Evolutionary conservation across 2,888 invertebrate species (phyloP).

Genomic region (Anorthoa munda): DNA sequence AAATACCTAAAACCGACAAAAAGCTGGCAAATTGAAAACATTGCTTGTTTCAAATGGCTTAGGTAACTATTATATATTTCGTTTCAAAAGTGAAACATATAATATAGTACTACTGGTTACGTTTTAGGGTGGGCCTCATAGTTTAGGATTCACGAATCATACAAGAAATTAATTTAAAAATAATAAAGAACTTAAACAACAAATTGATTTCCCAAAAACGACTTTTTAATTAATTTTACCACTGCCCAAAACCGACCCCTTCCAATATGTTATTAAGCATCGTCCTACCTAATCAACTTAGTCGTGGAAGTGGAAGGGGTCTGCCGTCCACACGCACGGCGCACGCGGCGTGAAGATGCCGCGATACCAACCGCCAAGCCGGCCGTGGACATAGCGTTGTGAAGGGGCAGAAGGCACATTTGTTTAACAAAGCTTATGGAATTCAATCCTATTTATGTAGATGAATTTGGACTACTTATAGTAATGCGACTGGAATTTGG

Average conservation of each 20-base stretch:
- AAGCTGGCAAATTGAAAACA: background rate
- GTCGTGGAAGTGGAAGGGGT: slow-evolving; percentile 70
- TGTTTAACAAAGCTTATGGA: too few species aligned
- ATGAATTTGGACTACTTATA: too few species aligned
- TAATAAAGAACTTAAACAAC: background rate
- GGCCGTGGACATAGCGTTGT: background rate
- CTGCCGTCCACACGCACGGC: slow-evolving; percentile 74
- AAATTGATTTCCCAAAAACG: slow-evolving; percentile 29
- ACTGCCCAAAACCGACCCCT: slow-evolving; percentile 50
- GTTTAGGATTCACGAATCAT: background rate
- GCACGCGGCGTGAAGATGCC: slow-evolving; percentile 84
- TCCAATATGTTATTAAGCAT: slow-evolving; percentile 70
- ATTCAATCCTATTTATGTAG: too few species aligned
- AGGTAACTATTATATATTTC: background rate
- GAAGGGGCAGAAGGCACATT: slow-evolving; percentile 21
- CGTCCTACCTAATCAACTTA: slow-evolving; percentile 72
- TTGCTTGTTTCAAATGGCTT: background rate
- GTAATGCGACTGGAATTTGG: too few species aligned
- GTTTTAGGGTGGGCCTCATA: too few species aligned
- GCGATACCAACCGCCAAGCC: slow-evolving; percentile 76
- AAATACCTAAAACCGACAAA: too few species aligned
- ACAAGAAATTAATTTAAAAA: background rate
- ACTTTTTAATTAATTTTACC: slow-evolving; percentile 49
- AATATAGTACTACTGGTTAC: background rate
- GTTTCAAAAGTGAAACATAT: background rate